phyloP scores from a whole-genome alignment of 2,113 vertebrate genomes.

The Podarcis raffonei region DNA sequence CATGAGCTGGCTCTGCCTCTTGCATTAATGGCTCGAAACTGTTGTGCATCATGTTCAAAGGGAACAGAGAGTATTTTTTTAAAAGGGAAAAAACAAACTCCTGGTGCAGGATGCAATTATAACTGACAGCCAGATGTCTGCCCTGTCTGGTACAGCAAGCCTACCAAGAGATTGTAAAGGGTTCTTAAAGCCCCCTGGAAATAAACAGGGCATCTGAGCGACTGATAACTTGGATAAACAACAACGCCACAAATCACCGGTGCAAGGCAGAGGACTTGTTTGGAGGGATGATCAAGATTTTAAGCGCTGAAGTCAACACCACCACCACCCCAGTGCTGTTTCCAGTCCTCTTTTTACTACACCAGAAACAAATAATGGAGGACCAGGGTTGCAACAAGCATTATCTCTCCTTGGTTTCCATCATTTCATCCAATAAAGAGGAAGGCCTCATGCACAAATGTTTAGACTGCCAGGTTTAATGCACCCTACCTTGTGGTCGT shows the following conservation, averaged over 20 bases:
- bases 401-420: slow-evolving; percentile 50
- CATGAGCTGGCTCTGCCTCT: slow-evolving; percentile 65
- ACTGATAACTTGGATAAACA: slow-evolving; percentile 74
- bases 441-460: slow-evolving; percentile 15
- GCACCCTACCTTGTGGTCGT: not conserved
- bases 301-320: slow-evolving; percentile 57
- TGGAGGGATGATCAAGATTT: slow-evolving; percentile 67
- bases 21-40: slow-evolving; percentile 73
- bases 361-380: slow-evolving; percentile 56
- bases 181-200: slow-evolving; percentile 67
- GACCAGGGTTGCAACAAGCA: slow-evolving; percentile 42
- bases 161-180: slow-evolving; percentile 77
- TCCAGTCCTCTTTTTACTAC: not conserved
- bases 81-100: slow-evolving; percentile 74
- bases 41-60: slow-evolving; percentile 79
- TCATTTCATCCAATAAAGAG: slow-evolving; percentile 52
- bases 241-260: slow-evolving; percentile 69
- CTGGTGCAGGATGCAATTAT: slow-evolving; percentile 83
- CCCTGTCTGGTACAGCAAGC: slow-evolving; percentile 73
- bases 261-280: slow-evolving; percentile 25
- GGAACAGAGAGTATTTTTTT: slow-evolving; percentile 71
- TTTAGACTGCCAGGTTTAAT: slow-evolving; percentile 50
- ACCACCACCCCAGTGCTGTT: not conserved
- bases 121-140: slow-evolving; percentile 82
- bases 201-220: slow-evolving; percentile 65